Conservation (phyloP, 2,797 vertebrate species). For the Tenualosa ilisha region DNA sequence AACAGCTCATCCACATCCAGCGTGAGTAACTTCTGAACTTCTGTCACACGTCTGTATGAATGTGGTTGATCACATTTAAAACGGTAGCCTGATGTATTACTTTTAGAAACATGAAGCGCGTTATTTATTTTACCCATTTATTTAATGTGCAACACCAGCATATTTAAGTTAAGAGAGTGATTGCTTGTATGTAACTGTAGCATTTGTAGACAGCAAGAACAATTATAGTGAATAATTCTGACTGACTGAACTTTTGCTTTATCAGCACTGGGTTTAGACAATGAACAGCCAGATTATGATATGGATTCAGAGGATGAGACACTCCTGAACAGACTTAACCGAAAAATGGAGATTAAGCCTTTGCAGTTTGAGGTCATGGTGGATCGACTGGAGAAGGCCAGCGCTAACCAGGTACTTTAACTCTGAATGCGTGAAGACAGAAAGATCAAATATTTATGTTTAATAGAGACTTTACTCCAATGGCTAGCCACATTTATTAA, state of each 20-base stretch:
- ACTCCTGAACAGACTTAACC: slow-evolving; percentile 87
- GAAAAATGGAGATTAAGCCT: slow-evolving; percentile 92
- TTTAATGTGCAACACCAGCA: neutral
- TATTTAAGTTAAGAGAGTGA: neutral
- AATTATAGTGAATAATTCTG: neutral
- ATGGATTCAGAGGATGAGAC: slow-evolving; percentile 96
- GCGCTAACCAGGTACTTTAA: slow-evolving; percentile 85
- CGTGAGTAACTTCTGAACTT: slow-evolving; percentile 74
- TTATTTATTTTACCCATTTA: neutral
- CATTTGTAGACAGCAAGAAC: no score
- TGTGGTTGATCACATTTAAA: neutral
- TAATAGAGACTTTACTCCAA: neutral
- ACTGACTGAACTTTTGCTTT: neutral
- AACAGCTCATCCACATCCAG: slow-evolving; percentile 94
- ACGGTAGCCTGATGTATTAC: neutral
- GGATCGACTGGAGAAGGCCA: slow-evolving; percentile 92
- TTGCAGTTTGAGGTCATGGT: slow-evolving; percentile 95
- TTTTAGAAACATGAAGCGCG: neutral
- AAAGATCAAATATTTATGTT: no score
- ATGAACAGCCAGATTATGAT: slow-evolving; percentile 91
- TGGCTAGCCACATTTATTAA: neutral
- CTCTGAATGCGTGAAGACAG: neutral
- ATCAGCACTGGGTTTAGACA: slow-evolving; percentile 87
- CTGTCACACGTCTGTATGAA: neutral
- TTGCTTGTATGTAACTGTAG: neutral